Conservation (phyloP, 2,797 vertebrate species). For the Momotus momota region DNA sequence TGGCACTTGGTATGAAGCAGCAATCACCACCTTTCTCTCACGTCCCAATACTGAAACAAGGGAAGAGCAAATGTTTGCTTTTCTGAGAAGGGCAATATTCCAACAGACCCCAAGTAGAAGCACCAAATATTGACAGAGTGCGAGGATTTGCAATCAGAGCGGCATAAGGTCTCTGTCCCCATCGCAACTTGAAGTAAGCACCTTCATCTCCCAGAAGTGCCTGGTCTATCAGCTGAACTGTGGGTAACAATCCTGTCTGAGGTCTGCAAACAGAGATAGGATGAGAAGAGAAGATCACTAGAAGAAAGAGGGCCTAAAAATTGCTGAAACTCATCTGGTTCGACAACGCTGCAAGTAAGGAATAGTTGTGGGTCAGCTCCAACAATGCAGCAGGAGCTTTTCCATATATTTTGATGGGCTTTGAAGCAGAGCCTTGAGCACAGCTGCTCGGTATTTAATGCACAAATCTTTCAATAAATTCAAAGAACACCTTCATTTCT, state of each 20-base stretch:
- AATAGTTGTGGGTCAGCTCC: background rate
- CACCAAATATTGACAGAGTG: constrained; percentile 35
- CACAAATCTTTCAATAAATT: background rate
- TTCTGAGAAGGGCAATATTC: constrained; percentile 9
- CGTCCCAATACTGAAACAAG: background rate
- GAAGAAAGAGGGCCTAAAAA: background rate
- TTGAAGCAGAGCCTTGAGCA: background rate
- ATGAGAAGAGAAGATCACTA: background rate
- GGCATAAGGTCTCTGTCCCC: background rate
- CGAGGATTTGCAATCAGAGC: accelerated
- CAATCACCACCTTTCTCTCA: constrained; percentile 1
- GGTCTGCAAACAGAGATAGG: background rate
- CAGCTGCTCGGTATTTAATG: background rate
- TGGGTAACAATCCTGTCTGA: background rate
- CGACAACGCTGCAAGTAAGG: background rate
- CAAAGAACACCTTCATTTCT: background rate
- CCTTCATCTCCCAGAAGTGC: background rate
- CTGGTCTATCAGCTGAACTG: background rate
- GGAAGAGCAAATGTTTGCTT: constrained; percentile 56
- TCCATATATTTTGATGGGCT: background rate
- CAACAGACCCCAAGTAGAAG: background rate
- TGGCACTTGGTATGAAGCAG: background rate
- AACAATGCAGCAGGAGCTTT: background rate
- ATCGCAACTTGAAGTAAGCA: background rate
- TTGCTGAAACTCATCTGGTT: accelerated